A percentile compares a stretch with the other conserved stretches of the same genome.
Evolutionary conservation across 2,113 vertebrate species (phyloP).

Genomic region (Poeciliopsis occidentalis): DNA sequence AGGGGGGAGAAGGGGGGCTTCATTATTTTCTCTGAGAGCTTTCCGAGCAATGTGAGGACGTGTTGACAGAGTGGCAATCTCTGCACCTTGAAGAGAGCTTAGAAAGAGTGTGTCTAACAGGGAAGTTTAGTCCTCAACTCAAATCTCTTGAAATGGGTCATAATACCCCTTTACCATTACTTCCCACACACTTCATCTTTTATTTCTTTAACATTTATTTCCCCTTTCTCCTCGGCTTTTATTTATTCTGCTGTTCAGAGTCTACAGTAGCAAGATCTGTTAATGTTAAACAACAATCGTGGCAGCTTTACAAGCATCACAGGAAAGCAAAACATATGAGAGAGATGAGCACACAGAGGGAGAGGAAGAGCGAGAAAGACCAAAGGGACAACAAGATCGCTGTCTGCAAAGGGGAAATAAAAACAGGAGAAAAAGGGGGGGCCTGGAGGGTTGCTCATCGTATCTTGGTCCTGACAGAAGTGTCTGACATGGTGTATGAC

Average conservation of each 20-base stretch:
- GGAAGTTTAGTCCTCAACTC: neutral
- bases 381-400: constrained; percentile 13
- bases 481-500: constrained; percentile 67
- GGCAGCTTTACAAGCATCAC: constrained; percentile 14
- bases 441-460: constrained; percentile 59
- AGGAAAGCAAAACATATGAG: constrained; percentile 20
- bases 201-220: constrained; percentile 19
- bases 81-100: constrained; percentile 44
- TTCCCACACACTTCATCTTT: constrained; percentile 18
- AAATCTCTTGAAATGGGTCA: neutral
- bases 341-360: constrained; percentile 27
- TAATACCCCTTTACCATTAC: constrained; percentile 23
- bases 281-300: constrained; percentile 38
- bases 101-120: constrained; percentile 16
- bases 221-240: constrained; percentile 8
- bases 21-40: constrained; percentile 69
- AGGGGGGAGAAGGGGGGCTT: constrained; percentile 48
- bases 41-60: constrained; percentile 61
- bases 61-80: constrained; percentile 64
- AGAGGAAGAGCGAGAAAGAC: neutral
- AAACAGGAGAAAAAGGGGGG: constrained; percentile 14
- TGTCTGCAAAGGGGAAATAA: constrained; percentile 30
- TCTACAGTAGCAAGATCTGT: constrained; percentile 30
- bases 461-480: constrained; percentile 55
- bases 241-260: constrained; percentile 48